phyloP scores from a whole-genome alignment of 2,888 invertebrate species.

The Bellardia bayeri region DNA sequence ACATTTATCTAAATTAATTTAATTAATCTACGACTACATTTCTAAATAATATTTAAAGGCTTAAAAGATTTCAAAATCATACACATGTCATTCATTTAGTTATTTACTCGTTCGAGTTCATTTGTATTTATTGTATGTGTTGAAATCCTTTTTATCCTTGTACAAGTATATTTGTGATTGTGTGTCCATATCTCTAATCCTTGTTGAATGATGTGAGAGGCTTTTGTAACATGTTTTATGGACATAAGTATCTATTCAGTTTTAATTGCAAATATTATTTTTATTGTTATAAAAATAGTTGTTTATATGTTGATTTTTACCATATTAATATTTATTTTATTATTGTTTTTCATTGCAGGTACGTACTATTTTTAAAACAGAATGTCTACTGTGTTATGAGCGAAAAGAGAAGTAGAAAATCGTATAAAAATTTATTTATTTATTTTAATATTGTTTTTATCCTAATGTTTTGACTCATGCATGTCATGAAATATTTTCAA shows the following conservation, averaged over 20 bases:
- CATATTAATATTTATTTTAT: slow-evolving; percentile 12
- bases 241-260: not conserved
- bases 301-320: not conserved
- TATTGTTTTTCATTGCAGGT: slow-evolving; percentile 51
- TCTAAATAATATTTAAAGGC: not conserved
- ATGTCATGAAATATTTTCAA: too few species aligned
- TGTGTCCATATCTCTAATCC: slow-evolving; percentile 11
- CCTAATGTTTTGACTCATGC: too few species aligned
- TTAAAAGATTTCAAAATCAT: not conserved
- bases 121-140: not conserved
- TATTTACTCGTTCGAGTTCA: slow-evolving; percentile 13
- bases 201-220: slow-evolving; percentile 47
- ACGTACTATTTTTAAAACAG: slow-evolving; percentile 14
- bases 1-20: not conserved
- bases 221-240: slow-evolving; percentile 7
- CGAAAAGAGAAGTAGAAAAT: too few species aligned
- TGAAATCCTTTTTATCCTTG: slow-evolving; percentile 17
- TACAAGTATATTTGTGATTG: too few species aligned
- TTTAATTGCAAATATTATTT: slow-evolving; percentile 45
- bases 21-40: not conserved
- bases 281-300: not conserved
- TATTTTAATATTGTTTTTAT: too few species aligned
- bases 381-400: too few species aligned
- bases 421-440: too few species aligned
- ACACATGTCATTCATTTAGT: not conserved